Conservation (phyloP, 2,888 invertebrate species). For the Heliconius aoede region DNA sequence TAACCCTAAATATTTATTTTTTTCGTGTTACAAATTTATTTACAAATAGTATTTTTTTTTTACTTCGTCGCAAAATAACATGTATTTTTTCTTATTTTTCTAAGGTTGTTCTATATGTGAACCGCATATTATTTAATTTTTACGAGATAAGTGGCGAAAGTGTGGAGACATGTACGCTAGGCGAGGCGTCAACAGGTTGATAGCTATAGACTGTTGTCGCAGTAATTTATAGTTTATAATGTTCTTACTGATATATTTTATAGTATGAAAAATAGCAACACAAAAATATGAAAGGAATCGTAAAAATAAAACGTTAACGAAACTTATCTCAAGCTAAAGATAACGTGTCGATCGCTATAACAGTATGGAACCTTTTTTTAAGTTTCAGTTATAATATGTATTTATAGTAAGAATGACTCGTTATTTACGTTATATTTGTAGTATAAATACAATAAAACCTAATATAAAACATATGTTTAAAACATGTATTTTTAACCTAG, state of each 20-base stretch:
- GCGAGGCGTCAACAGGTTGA: constrained; percentile 66
- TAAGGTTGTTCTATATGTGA: constrained; percentile 52
- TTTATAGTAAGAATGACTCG: neutral
- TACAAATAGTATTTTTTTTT: neutral
- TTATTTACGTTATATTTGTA: too few relatives aligned
- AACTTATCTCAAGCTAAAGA: constrained; percentile 20
- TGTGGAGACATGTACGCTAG: constrained; percentile 53
- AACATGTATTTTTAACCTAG: too few relatives aligned
- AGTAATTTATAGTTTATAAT: constrained; percentile 67
- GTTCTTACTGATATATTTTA: constrained; percentile 68
- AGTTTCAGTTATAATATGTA: neutral
- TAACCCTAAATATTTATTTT: too few relatives aligned
- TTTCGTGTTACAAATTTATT: too few relatives aligned
- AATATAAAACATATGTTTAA: too few relatives aligned
- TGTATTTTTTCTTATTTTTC: constrained; percentile 21
- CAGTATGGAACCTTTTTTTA: neutral
- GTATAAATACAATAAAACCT: too few relatives aligned
- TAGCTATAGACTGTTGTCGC: constrained; percentile 65
- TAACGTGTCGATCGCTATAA: neutral
- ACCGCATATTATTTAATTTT: constrained; percentile 62
- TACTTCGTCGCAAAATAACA: too few relatives aligned
- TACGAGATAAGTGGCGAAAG: constrained; percentile 64
- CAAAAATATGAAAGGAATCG: constrained; percentile 45
- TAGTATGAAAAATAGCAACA: constrained; percentile 64
- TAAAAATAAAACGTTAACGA: constrained; percentile 40